Conservation (phyloP, 1,140 invertebrate genomes). For the Drosophila baimaii region DNA sequence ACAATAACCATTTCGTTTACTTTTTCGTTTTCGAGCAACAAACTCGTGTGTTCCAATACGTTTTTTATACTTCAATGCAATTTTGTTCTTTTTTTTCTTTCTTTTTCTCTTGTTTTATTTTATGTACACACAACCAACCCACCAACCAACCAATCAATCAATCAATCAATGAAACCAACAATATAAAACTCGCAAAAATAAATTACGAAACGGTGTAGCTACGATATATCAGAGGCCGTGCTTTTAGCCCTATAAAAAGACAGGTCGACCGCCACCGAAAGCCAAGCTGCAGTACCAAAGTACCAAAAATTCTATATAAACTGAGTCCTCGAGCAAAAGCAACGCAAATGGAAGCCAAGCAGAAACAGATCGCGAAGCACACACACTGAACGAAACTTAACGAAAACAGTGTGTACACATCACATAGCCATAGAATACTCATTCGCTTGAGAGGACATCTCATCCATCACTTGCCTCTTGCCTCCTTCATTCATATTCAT, state of each 20-base stretch:
- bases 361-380: constrained; percentile 20
- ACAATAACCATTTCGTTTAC: constrained; percentile 29
- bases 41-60: constrained; percentile 58
- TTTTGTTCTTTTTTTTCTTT: constrained; percentile 78
- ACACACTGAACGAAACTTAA: constrained; percentile 15
- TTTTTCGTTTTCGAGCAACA: constrained; percentile 49
- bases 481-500: constrained; percentile 21
- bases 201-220: constrained; percentile 59
- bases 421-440: constrained; percentile 15
- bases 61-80: constrained; percentile 67
- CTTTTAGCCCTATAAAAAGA: constrained; percentile 78
- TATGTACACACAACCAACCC: constrained; percentile 79
- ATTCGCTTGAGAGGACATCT: constrained; percentile 9
- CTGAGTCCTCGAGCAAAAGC: constrained; percentile 31
- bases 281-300: constrained; percentile 67
- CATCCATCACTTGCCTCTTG: constrained; percentile 1
- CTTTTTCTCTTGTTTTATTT: constrained; percentile 82
- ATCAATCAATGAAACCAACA: constrained; percentile 50
- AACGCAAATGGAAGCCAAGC: constrained; percentile 74
- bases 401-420: constrained; percentile 35
- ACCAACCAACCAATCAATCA: constrained; percentile 64
- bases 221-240: constrained; percentile 84
- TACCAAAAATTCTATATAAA: constrained; percentile 54
- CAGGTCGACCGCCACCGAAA: constrained; percentile 41
- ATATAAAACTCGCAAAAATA: constrained; percentile 25